These are phyloP conservation scores for Tachysurus vachellii DNA, from an alignment of 2,113 vertebrate genomes.

Conservation along the genomic window DNA sequence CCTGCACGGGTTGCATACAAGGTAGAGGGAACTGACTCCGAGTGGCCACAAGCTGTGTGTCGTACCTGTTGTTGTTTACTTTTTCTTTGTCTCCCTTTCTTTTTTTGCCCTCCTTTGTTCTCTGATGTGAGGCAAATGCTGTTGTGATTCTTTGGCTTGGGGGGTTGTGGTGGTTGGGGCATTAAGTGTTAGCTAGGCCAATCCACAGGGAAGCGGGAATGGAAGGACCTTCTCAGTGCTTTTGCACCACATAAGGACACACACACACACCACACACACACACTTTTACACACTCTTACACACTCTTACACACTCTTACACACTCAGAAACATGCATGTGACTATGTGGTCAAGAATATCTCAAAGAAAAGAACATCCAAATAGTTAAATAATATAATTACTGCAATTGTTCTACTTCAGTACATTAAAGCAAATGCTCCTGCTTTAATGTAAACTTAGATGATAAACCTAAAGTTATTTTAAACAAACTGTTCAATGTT, in stretches of 20 bases:
- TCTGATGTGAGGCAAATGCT: slow-evolving; percentile 63
- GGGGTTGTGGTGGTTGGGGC: slow-evolving; percentile 35
- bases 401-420: background rate
- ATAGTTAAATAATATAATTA: background rate
- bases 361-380: background rate
- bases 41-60: slow-evolving; percentile 68
- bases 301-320: background rate
- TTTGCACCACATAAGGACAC: slow-evolving; percentile 65
- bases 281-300: background rate
- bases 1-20: slow-evolving; percentile 96
- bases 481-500: background rate
- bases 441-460: slow-evolving; percentile 45
- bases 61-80: slow-evolving; percentile 70
- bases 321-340: background rate
- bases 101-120: slow-evolving; percentile 55
- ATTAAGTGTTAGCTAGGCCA: slow-evolving; percentile 47
- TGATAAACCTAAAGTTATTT: background rate
- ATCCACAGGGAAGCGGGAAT: slow-evolving; percentile 76
- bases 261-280: background rate
- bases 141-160: slow-evolving; percentile 56
- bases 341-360: background rate
- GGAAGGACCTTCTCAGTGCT: slow-evolving; percentile 78
- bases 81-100: slow-evolving; percentile 54
- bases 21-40: slow-evolving; percentile 77
- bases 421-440: slow-evolving; percentile 45